A percentile compares a stretch with the other conserved stretches of the same genome.
These are phyloP conservation scores for Lasioglossum leucozonium DNA, from an alignment of 2,888 invertebrate species.

Conservation along the genomic window DNA sequence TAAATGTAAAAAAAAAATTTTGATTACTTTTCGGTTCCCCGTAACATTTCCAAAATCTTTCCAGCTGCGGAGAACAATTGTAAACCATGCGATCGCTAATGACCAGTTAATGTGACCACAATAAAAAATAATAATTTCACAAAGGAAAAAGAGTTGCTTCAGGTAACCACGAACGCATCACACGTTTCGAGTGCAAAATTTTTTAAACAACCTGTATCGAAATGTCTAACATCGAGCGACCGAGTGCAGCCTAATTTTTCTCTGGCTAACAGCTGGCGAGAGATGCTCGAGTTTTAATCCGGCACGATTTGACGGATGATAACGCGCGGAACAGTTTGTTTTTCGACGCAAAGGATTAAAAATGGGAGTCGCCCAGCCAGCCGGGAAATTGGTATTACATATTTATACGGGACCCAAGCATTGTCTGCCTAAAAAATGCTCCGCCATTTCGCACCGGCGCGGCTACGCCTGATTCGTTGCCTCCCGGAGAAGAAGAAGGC, in stretches of 20 bases:
- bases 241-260: neutral
- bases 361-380: slow-evolving; percentile 9
- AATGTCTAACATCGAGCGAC: neutral
- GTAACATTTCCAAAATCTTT: neutral
- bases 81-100: too few relatives aligned
- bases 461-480: slow-evolving; percentile 53
- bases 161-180: too few relatives aligned
- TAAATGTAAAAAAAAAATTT: too few relatives aligned
- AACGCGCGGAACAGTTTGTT: neutral
- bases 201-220: neutral
- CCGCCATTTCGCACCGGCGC: slow-evolving; percentile 49
- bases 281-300: slow-evolving; percentile 29
- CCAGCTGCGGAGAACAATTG: neutral
- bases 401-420: slow-evolving; percentile 64
- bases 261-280: neutral
- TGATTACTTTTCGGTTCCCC: too few relatives aligned
- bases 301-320: slow-evolving; percentile 46
- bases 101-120: too few relatives aligned
- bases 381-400: slow-evolving; percentile 58
- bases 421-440: slow-evolving; percentile 66
- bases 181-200: too few relatives aligned
- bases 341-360: slow-evolving; percentile 27
- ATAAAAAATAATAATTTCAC: too few relatives aligned
- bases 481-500: slow-evolving; percentile 23
- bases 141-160: too few relatives aligned